A percentile compares a stretch with the other conserved stretches of the same genome.
Conservation (phyloP, 2,888 invertebrate genomes). For the Autographa pulchrina region DNA sequence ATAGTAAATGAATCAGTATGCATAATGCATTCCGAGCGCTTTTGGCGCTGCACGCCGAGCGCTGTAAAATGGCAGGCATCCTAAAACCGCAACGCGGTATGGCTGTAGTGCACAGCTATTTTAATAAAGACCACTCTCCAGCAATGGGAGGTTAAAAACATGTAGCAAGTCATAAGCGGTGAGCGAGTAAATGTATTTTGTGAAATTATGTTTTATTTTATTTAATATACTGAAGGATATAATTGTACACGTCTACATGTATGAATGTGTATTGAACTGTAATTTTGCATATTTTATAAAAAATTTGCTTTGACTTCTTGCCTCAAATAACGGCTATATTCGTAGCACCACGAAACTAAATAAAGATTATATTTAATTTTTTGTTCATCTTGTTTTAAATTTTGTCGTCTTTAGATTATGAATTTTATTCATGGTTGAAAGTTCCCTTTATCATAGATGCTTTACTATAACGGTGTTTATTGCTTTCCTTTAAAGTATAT, state of each 20-base stretch:
- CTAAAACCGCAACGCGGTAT: slow-evolving; percentile 35
- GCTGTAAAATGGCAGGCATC: slow-evolving; percentile 33
- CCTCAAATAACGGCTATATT: no score
- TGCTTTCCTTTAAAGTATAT: background rate
- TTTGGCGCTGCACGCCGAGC: background rate
- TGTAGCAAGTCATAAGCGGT: slow-evolving; percentile 11
- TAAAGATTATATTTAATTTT: no score
- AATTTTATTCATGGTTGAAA: no score
- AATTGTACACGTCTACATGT: no score
- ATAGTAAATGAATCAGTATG: slow-evolving; percentile 11
- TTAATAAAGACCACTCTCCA: slow-evolving; percentile 54
- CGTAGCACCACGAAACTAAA: no score
- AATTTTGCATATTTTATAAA: no score
- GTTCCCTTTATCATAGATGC: no score
- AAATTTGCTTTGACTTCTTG: no score
- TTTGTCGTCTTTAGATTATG: no score
- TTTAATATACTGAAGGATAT: no score
- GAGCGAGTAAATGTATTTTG: slow-evolving; percentile 5
- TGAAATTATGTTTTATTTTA: background rate
- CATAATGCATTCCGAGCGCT: slow-evolving; percentile 12
- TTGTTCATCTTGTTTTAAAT: no score
- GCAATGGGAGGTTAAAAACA: slow-evolving; percentile 56
- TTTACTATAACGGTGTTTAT: background rate
- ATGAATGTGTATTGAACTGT: no score
- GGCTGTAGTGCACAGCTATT: slow-evolving; percentile 35